These are phyloP conservation scores for Pteropus alecto DNA, from an alignment of 2,113 vertebrate species.

Conservation along the genomic window DNA sequence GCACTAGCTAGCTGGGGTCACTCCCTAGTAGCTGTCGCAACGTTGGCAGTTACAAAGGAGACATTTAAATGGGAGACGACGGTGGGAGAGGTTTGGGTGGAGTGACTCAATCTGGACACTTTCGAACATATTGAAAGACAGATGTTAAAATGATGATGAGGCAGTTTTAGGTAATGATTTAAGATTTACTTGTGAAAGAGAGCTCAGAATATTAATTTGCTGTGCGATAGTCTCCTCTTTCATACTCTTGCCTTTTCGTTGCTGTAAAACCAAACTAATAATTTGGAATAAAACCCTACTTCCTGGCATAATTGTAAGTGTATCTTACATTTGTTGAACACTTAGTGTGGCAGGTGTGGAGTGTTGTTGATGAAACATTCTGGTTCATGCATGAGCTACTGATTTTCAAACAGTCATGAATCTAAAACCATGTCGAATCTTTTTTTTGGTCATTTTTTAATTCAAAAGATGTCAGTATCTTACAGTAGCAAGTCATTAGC, in stretches of 20 bases:
- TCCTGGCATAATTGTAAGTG: neutral
- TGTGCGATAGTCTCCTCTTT: neutral
- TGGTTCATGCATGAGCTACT: neutral
- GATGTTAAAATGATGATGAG: neutral
- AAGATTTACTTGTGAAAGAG: neutral
- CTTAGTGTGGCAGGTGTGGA: neutral
- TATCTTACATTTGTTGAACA: neutral
- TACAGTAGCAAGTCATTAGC: neutral
- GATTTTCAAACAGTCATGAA: neutral
- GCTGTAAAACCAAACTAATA: neutral
- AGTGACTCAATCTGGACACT: neutral
- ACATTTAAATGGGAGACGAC: neutral
- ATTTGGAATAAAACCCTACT: neutral
- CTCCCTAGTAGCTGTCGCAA: neutral
- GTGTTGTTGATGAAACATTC: neutral
- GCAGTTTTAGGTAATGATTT: neutral
- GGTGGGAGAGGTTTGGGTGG: neutral
- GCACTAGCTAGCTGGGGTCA: neutral
- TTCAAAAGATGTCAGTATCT: slow-evolving; percentile 29
- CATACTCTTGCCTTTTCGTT: neutral
- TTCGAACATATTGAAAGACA: neutral
- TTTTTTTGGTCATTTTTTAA: neutral
- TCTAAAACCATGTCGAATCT: neutral
- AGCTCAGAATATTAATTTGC: neutral
- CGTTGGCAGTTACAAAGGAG: neutral